Conservation (phyloP, 2,888 invertebrate species). For the Cheilosia soror region DNA sequence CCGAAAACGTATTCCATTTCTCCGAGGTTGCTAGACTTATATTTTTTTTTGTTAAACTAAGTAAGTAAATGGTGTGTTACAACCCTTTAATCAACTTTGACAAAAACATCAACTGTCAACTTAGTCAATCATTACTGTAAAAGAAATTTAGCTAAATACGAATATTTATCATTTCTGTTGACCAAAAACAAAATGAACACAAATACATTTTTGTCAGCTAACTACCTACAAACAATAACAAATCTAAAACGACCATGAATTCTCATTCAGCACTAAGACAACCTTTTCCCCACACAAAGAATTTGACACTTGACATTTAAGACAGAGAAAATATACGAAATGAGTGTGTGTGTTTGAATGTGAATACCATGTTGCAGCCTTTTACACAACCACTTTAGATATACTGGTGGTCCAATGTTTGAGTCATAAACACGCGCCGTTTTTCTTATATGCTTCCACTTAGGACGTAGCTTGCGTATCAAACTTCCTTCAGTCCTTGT, state of each 20-base stretch:
- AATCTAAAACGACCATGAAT: constrained; percentile 4
- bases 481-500: constrained; percentile 26
- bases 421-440: constrained; percentile 50
- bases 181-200: too few relatives aligned
- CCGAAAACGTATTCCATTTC: too few relatives aligned
- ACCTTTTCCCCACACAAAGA: not conserved
- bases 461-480: constrained; percentile 34
- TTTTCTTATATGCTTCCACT: constrained; percentile 39
- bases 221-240: too few relatives aligned
- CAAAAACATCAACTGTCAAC: too few relatives aligned
- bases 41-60: too few relatives aligned
- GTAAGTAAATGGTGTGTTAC: too few relatives aligned
- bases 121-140: too few relatives aligned
- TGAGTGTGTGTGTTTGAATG: constrained; percentile 14
- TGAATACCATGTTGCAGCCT: constrained; percentile 56
- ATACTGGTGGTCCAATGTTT: constrained; percentile 67
- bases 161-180: too few relatives aligned
- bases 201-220: too few relatives aligned
- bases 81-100: too few relatives aligned
- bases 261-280: not conserved
- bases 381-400: constrained; percentile 74
- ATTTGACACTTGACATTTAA: constrained; percentile 28
- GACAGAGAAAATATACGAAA: not conserved
- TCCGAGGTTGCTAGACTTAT: too few relatives aligned
- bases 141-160: too few relatives aligned